These are phyloP conservation scores for Strongylocentrotus purpuratus DNA, from an alignment of 35 echinoderm and acorn worm species.

Conservation along the genomic window DNA sequence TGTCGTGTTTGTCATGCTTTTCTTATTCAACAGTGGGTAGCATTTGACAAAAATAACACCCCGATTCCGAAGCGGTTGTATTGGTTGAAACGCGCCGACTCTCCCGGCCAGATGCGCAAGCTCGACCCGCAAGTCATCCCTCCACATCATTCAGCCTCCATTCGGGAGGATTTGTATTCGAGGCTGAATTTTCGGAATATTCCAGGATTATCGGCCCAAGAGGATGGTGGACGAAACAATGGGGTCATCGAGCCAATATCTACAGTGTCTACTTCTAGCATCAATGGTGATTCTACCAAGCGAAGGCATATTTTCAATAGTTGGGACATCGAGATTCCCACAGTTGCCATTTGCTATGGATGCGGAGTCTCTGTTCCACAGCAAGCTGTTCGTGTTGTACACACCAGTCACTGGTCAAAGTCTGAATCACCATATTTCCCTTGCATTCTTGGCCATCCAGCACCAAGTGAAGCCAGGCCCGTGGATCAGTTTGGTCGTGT, in stretches of 20 bases:
- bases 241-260: conserved; percentile 40
- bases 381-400: conserved; percentile 77
- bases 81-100: conserved; percentile 88
- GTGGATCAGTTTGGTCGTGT: conserved; percentile 92
- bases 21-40: conserved; percentile 88
- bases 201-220: conserved; percentile 38
- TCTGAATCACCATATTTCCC: conserved; percentile 96
- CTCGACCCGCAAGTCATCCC: conserved; percentile 73
- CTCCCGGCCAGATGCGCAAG: conserved; percentile 60
- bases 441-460: conserved; percentile 81
- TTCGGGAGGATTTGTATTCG: conserved; percentile 74
- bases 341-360: conserved; percentile 84
- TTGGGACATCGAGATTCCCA: conserved; percentile 84
- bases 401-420: conserved; percentile 97
- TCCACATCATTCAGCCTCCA: conserved; percentile 41
- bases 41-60: conserved; percentile 90
- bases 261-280: conserved; percentile 35
- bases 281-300: conserved; percentile 52
- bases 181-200: conserved; percentile 67
- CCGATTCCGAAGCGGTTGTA: conserved; percentile 93
- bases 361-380: conserved; percentile 69
- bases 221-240: conserved; percentile 45
- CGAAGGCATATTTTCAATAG: conserved; percentile 47
- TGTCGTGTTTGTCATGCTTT: conserved; percentile 95
- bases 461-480: conserved; percentile 85